phyloP scores from a whole-genome alignment of 1,140 invertebrate species.

The Hycleus cichorii region DNA sequence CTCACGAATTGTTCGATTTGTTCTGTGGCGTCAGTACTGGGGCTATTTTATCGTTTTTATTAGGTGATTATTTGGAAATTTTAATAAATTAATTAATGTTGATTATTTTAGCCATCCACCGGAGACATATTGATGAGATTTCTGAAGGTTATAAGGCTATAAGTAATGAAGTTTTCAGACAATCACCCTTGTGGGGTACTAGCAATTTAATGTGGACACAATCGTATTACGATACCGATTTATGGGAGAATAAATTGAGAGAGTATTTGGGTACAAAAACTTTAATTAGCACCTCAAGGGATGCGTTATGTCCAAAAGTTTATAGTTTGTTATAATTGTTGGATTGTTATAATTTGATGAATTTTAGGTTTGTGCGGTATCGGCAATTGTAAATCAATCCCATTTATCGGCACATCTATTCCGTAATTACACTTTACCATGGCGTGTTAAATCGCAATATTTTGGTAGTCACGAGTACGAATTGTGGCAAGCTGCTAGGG shows the following conservation, averaged over 20 bases:
- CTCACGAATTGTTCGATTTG: constrained; percentile 76
- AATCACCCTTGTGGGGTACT: constrained; percentile 63
- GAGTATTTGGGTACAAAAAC: constrained; percentile 60
- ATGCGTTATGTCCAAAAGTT: constrained; percentile 57
- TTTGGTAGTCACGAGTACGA: constrained; percentile 63
- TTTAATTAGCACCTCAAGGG: constrained; percentile 59
- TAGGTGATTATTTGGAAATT: constrained; percentile 43
- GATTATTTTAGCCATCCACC: constrained; percentile 44
- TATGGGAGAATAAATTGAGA: constrained; percentile 77
- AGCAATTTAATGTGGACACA: constrained; percentile 75
- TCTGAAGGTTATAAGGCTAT: constrained; percentile 61
- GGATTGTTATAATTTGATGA: background rate
- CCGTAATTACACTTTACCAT: constrained; percentile 78
- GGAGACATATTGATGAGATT: constrained; percentile 52
- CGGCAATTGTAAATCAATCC: constrained; percentile 71
- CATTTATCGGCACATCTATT: constrained; percentile 81
- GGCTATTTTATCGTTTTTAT: constrained; percentile 60
- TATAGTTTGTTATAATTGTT: constrained; percentile 3
- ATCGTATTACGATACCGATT: constrained; percentile 80
- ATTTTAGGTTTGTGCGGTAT: constrained; percentile 63
- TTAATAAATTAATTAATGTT: background rate
- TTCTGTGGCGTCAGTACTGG: constrained; percentile 91
- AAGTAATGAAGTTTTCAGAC: constrained; percentile 64
- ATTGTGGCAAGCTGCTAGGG: constrained; percentile 86
- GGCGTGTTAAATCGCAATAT: constrained; percentile 67